Conservation (phyloP, 1,140 invertebrate species). For the Eueides isabella region DNA sequence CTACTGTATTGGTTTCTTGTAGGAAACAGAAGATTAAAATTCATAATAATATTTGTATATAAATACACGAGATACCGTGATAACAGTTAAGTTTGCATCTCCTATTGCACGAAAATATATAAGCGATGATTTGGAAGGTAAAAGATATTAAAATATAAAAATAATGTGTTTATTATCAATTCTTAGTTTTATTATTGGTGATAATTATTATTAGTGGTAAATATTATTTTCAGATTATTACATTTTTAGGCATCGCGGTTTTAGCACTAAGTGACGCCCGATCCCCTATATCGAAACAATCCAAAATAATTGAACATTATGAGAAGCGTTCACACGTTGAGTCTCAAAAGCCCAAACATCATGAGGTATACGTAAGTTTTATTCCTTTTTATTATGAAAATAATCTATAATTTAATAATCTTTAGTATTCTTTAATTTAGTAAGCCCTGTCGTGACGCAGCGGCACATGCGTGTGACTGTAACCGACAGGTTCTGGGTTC, state of each 20-base stretch:
- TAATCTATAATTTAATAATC: too few species aligned
- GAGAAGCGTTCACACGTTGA: conserved; percentile 43
- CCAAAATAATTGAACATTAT: conserved; percentile 44
- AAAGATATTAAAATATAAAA: not conserved
- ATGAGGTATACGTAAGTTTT: conserved; percentile 67
- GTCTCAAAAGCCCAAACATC: conserved; percentile 51
- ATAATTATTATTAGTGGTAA: conserved; percentile 4
- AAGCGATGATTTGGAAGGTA: conserved; percentile 66
- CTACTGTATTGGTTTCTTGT: conserved; percentile 45
- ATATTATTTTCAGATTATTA: conserved; percentile 40
- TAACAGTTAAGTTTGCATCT: conserved; percentile 45
- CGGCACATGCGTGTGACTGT: too few species aligned
- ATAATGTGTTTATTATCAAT: not conserved
- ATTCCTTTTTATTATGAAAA: not conserved
- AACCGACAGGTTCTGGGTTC: too few species aligned
- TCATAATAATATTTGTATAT: conserved; percentile 49
- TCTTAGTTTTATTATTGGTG: not conserved
- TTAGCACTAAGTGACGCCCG: conserved; percentile 49
- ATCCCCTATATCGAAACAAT: conserved; percentile 59
- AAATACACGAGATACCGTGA: conserved; percentile 47
- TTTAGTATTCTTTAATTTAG: too few species aligned
- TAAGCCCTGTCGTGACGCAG: too few species aligned
- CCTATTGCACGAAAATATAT: conserved; percentile 35
- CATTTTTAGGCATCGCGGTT: conserved; percentile 45
- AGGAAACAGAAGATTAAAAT: conserved; percentile 55